Evolutionary conservation across 2,888 invertebrate genomes (phyloP), one percentile per base, ranked within the genome.

Genomic region (Zonitis immaculata): DNA sequence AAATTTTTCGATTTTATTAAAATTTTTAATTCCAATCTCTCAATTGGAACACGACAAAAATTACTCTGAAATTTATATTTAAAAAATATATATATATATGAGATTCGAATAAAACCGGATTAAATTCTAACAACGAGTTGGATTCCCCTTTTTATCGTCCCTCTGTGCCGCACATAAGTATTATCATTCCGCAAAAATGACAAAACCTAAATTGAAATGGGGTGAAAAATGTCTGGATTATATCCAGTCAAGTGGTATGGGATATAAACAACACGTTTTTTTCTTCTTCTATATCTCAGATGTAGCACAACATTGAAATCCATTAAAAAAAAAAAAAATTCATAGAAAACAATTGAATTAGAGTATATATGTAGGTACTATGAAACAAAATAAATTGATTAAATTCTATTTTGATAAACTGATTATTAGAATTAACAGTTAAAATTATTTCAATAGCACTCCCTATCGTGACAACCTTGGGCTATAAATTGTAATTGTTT

Each of bases 171-270:
- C 68, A 67, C 62, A 68, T 67, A 69, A 67, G 67, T 66, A 68
- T 67, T 70, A 68, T 69, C 66, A 68, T 68, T 70, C 68, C 68
- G 57, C 66, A 67, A 72, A 70, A 73, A 72, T 69, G 69, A 71
- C 70, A 71, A 70, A 70, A 70, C 62, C 65, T 60, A 68, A 69
- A 70, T 68, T 67, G 69, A 71, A 71, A 72, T 71, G 68, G 69
- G 67, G 69, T 68, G 68, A 67, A 70, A 64, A 71, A 69, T 60
- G 61, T 67, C 66, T 68, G 67, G 67, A 64, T 68, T 66, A 61
- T 66, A 61, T 69, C 66, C 57, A 44, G 49, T 44, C 51, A 58
- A 60, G 54, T 52, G 56, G 51, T 51, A 49, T 32, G 48, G 46
- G 54, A 52, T 45, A 44, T 27, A 35, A 35, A 35, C 9, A 35